These are phyloP conservation scores for Octodonta nipae DNA, from an alignment of 2,888 invertebrate species.

Conservation along the genomic window DNA sequence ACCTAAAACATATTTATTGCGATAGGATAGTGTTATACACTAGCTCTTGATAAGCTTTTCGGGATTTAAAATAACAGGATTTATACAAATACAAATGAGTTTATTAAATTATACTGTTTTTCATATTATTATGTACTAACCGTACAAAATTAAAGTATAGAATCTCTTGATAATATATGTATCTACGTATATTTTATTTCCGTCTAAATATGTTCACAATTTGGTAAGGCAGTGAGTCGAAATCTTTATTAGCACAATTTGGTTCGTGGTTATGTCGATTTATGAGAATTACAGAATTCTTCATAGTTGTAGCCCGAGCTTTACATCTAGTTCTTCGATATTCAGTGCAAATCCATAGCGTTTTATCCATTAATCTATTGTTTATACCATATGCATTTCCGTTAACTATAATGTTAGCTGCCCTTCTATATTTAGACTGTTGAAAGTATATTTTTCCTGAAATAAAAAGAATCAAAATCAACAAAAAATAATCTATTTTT, in stretches of 20 bases:
- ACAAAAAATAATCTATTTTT: no score
- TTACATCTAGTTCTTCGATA: constrained; percentile 19
- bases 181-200: no score
- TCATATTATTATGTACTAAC: no score
- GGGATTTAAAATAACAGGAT: no score
- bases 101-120: no score
- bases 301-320: constrained; percentile 17
- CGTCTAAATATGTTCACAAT: constrained; percentile 9
- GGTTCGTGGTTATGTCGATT: constrained; percentile 15
- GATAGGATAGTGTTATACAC: no score
- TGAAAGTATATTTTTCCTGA: constrained; percentile 15
- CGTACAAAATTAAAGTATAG: no score
- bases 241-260: constrained; percentile 12
- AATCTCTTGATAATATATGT: no score
- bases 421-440: constrained; percentile 15
- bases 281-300: constrained; percentile 12
- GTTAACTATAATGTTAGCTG: constrained; percentile 18
- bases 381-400: constrained; percentile 16
- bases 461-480: constrained; percentile 8
- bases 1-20: no score
- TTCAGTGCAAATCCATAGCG: constrained; percentile 20
- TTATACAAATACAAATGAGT: no score
- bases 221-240: constrained; percentile 12
- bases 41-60: no score
- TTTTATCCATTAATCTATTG: constrained; percentile 14